These are phyloP conservation scores for Drosophila quinaria DNA, from an alignment of 2,888 invertebrate species.

Conservation along the genomic window DNA sequence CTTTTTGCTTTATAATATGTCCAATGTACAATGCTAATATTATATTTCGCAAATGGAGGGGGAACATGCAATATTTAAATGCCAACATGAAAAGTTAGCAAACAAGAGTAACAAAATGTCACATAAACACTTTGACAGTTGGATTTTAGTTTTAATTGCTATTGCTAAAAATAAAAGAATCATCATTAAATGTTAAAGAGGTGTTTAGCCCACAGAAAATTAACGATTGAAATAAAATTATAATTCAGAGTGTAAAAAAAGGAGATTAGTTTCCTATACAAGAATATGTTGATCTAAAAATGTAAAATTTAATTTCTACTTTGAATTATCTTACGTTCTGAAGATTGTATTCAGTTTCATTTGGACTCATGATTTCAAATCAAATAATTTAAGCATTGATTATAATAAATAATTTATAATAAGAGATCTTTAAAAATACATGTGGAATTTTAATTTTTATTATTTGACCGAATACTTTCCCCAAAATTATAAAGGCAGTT, in stretches of 20 bases:
- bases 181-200: slow-evolving; percentile 14
- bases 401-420: too few relatives aligned
- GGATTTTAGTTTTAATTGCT: slow-evolving; percentile 15
- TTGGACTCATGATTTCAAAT: too few relatives aligned
- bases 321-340: too few relatives aligned
- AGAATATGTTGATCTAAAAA: too few relatives aligned
- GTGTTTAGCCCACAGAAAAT: neutral
- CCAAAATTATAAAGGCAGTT: too few relatives aligned
- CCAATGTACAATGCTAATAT: slow-evolving; percentile 29
- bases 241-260: too few relatives aligned
- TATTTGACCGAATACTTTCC: too few relatives aligned
- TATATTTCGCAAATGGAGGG: neutral
- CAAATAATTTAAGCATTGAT: too few relatives aligned
- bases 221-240: too few relatives aligned
- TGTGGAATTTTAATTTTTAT: too few relatives aligned
- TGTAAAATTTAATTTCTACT: neutral
- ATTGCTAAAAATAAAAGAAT: neutral
- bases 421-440: too few relatives aligned
- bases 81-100: slow-evolving; percentile 12
- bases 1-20: slow-evolving; percentile 9
- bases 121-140: slow-evolving; percentile 21
- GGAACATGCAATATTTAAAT: slow-evolving; percentile 8
- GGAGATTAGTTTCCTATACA: too few relatives aligned
- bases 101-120: slow-evolving; percentile 32
- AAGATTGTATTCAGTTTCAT: neutral